phyloP scores from a whole-genome alignment of 2,797 vertebrate species.

The Bradypodion pumilum region DNA sequence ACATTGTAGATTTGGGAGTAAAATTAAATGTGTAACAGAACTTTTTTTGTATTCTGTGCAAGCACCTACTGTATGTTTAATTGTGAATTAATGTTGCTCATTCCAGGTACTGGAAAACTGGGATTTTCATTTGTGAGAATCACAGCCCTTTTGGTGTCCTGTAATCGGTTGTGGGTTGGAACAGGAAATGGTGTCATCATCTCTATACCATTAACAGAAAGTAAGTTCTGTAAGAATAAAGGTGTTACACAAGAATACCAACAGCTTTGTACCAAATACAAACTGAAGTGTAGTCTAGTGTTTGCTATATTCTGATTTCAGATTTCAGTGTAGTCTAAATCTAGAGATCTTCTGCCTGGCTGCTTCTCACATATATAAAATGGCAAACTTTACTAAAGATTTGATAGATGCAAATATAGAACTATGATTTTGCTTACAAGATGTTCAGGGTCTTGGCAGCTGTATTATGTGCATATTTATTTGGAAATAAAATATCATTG shows the following conservation, averaged over 20 bases:
- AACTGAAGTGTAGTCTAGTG: background rate
- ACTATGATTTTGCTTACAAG: background rate
- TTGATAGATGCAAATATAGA: background rate
- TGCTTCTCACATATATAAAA: background rate
- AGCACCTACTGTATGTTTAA: conserved; percentile 8
- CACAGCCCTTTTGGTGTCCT: conserved; percentile 95
- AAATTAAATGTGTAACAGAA: background rate
- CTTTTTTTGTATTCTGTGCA: background rate
- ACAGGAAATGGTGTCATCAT: conserved; percentile 99
- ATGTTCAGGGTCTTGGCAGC: background rate
- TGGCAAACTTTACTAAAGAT: background rate
- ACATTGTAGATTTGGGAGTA: background rate
- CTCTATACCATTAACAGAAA: conserved; percentile 95
- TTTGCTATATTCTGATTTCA: background rate
- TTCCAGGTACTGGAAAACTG: conserved; percentile 93
- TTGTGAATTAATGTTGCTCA: conserved; percentile 66
- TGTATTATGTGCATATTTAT: background rate
- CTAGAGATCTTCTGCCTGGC: background rate
- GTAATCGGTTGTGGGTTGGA: conserved; percentile 94
- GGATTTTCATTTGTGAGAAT: conserved; percentile 99
- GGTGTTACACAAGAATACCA: background rate
- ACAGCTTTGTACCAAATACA: background rate
- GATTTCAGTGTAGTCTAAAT: background rate
- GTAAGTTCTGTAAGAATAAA: conserved; percentile 77
- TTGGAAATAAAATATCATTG: background rate